Percentiles rank a stretch among this genome's conserved stretches.
Evolutionary conservation across 2,888 invertebrate genomes (phyloP).

Genomic region (Epinotia ramella): DNA sequence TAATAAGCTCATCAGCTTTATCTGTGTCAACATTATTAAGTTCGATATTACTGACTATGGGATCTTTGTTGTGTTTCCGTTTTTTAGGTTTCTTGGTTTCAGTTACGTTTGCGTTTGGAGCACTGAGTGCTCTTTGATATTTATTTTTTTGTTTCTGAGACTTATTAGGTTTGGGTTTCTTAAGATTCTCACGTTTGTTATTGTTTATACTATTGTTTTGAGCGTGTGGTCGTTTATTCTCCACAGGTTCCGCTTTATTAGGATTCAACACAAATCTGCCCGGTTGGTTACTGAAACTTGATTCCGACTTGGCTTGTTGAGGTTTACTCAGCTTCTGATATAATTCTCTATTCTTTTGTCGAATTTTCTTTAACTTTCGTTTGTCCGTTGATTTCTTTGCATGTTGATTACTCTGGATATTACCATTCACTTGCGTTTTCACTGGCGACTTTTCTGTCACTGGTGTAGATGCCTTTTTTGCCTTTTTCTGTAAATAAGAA

Average conservation of each 20-base stretch:
- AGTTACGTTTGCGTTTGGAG: constrained; percentile 43
- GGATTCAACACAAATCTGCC: constrained; percentile 41
- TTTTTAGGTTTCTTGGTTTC: constrained; percentile 34
- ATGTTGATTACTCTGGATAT: constrained; percentile 29
- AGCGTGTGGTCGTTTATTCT: not conserved
- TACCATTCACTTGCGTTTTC: constrained; percentile 23
- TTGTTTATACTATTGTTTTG: not conserved
- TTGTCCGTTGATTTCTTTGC: constrained; percentile 45
- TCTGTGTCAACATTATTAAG: constrained; percentile 57
- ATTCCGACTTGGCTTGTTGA: constrained; percentile 1
- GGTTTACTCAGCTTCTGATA: constrained; percentile 38
- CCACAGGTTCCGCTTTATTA: not conserved
- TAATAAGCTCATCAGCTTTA: constrained; percentile 63
- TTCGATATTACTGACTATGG: constrained; percentile 49
- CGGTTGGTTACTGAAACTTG: constrained; percentile 4
- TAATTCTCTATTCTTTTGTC: constrained; percentile 39
- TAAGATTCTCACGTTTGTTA: constrained; percentile 20
- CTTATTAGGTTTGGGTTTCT: constrained; percentile 41
- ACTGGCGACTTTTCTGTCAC: not conserved
- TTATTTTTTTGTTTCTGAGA: constrained; percentile 41
- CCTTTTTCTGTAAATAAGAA: constrained; percentile 42
- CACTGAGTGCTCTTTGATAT: constrained; percentile 46
- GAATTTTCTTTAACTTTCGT: constrained; percentile 45
- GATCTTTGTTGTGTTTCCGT: constrained; percentile 41
- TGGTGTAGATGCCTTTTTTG: constrained; percentile 27